Evolutionary conservation across 2,113 vertebrate genomes (phyloP), one percentile per base, ranked within the genome.

Genomic region (Neodon shergylaensis): DNA sequence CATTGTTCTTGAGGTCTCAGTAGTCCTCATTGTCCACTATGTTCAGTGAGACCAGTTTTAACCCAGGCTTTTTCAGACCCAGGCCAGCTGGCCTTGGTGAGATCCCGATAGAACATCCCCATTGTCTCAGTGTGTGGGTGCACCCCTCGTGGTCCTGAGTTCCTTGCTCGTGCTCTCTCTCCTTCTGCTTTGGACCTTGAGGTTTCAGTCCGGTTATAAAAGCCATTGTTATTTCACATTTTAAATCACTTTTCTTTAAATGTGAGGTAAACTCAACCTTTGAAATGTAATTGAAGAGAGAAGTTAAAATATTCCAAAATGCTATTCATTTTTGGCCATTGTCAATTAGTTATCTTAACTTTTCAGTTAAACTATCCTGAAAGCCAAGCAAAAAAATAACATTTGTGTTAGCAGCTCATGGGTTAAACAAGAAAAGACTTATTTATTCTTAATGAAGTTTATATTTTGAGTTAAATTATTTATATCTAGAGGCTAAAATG

Each of bases 201-300:
- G n/a, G n/a, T n/a, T n/a, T n/a, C n/a, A n/a, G n/a, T n/a, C n/a
- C n/a, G n/a, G n/a, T n/a, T 74, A 84, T 78, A 68, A 92, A 92
- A 94, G 13, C 10, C 42, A 52, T 52, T 81, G n/a, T 36, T 93
- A 89, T 76, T 90, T 94, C 83, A 90, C 4, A 26, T 88, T 95
- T 90, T 94, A 94, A 76, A 49, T 88, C 21, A 85, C 49, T 47
- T 92, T 95, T 91, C 44, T 86, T 94, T 85, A 95, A 81, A 52
- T 39, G 49, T 81, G 36, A 39, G n/a, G n/a, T 83, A 42, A 49
- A 79, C n/a, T 63, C 54, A 63, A 61, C 54, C n/a, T 83, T 28
- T 84, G 81, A 84, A 65, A 65, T 44, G 26, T 66, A 68, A 66
- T 49, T 86, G 42, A 86, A 92, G 70, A 87, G 33, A 77, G 3